Base-by-base conservation (phyloP, 2,888 invertebrate species). In the Lydus trimaculatus region DNA sequence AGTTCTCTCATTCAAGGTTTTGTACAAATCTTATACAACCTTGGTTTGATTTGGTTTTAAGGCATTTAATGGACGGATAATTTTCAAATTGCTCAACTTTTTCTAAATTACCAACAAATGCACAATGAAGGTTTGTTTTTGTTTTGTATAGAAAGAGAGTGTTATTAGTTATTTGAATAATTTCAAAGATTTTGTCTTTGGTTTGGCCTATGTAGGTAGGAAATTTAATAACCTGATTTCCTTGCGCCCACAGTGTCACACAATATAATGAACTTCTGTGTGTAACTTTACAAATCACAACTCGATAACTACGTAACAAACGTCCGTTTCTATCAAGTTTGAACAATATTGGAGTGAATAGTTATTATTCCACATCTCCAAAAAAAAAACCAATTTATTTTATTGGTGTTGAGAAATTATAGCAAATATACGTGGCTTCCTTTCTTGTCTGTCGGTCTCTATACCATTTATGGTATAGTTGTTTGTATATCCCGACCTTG, bases 401-500 rank as follows among this genome's bases (percentile, higher is more conserved):
- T 2, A 4, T 28, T 28, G 28, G n/a, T 28, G 2, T 28, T 1
- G 4, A 11, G 4, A 3, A n/a, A 15, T 43, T 43, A 43, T 39
- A 13, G 13, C 11, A 36, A 36, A 11, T 13, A 4, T 36, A 36
- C 13, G 15, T 36, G 43, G 43, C n/a, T 43, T 7, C 43, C 43
- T 43, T 43, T 43, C 39, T 15, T 39, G 39, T 39, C 43, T 17
- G 7, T 43, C 33, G 7, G 58, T 20, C 6, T 58, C 59, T 20
- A 6, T 59, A 11, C 31, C 33, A 9, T 59, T 33, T 31, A 31
- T 33, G 31, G 59, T 59, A 31, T 1, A 33, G 31, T 58, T 28
- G 58, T 58, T 58, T 31, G 25, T 25, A 31, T 15, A 56, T 33
- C 31, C 60, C 59, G 28, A 59, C 31, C 59, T 59, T 59, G 59